Evolutionary conservation across 2,797 vertebrate genomes (phyloP).

Genomic region (Crypturellus tataupa): DNA sequence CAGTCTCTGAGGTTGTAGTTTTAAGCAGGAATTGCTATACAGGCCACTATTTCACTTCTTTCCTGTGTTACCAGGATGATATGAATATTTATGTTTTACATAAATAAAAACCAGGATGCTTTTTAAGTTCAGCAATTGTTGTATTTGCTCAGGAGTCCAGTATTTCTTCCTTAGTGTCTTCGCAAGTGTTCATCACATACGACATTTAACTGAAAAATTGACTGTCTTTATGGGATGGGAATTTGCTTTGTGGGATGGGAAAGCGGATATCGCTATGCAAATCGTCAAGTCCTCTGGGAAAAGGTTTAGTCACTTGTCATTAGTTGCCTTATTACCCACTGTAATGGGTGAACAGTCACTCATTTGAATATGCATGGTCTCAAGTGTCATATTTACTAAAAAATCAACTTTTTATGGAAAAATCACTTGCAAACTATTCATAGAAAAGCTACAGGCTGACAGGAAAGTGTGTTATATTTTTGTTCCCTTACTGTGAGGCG

Average conservation of each 20-base stretch:
- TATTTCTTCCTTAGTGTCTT: background rate
- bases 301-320: slow-evolving; percentile 26
- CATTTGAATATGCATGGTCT: background rate
- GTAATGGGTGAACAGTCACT: background rate
- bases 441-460: background rate
- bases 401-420: background rate
- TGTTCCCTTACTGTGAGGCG: slow-evolving; percentile 16
- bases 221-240: background rate
- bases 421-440: background rate
- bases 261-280: background rate
- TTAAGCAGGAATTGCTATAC: background rate
- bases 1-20: background rate
- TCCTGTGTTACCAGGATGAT: background rate
- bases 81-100: slow-evolving; percentile 1
- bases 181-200: background rate
- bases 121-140: background rate
- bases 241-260: background rate
- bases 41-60: background rate
- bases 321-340: slow-evolving; percentile 3
- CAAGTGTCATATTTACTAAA: background rate
- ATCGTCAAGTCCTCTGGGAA: background rate
- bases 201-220: slow-evolving; percentile 1
- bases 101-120: background rate
- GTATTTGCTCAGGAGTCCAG: background rate
- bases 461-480: background rate